Base-by-base conservation (phyloP, 2,113 vertebrate species). In the Oplegnathus fasciatus region DNA sequence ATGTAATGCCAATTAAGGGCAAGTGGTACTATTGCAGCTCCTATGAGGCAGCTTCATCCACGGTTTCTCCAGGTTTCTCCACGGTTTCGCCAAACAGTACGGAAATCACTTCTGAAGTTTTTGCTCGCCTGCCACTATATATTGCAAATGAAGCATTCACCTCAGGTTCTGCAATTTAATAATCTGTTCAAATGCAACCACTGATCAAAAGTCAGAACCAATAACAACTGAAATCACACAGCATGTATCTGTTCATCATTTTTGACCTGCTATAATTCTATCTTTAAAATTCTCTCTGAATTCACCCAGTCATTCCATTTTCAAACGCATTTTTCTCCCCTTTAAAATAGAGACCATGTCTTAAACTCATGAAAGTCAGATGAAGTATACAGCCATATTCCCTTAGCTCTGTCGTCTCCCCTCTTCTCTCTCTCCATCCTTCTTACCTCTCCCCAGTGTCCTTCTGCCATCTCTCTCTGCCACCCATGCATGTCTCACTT, bases 361-460 rank as follows among this genome's bases (percentile, higher is more conserved):
- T 54, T 46, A 48, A 74, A 75, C 69, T 83, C 69, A 58, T 78
- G 60, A 80, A 76, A 87, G 69, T 73, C 50, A 79, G 44, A 75
- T 75, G 52, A 46, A 52, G 37, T 80, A 72, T 42, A 46, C 71
- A 34, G 24, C 54, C 8, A 1, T 60, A 7, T 30, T 75, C 57
- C 24, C 54, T 42, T 9, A 62, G 9, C 69, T 82, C 50, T 4
- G 6, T 44, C 13, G 13, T 64, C 13, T 13, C 24, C 15, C 17
- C 4, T 52, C 30, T 37, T 48, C 40, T 76, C 40, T 62, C 26
- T 40, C 28, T 71, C n/a, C 14, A 5, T n/a, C 18, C 28, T 20
- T 50, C 40, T 40, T 32, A n/a, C 55, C 5, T 72, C n/a, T 71
- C 80, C 60, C 61, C 0, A 22, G 26, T 24, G 37, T 74, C 60